Evolutionary conservation across 2,888 invertebrate genomes (phyloP), one percentile per base, ranked within the genome.

Genomic region (Nephrotoma guestfalica): DNA sequence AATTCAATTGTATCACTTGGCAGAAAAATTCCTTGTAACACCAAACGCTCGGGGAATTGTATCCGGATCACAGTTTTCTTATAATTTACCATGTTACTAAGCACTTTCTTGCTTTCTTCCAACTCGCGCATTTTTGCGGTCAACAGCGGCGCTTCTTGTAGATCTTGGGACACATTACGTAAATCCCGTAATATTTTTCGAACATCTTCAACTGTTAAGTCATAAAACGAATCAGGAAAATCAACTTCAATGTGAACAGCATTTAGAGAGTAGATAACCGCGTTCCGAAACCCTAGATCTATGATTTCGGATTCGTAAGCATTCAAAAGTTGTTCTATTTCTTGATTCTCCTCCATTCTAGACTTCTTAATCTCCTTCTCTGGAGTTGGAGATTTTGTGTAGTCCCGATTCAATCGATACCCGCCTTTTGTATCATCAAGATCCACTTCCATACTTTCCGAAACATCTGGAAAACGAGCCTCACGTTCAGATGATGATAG

Each of bases 211-310:
- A 96, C 93, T 0, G 96, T 96, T 83, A 98, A 91, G 88, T 97
- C 96, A 90, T 96, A 98, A 91, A 98, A 98, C 86, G 96, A 96
- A 91, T 98, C 97, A 0, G 96, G 95, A 51, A 96, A 91, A 87
- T 97, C 96, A 13, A 91, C 90, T 87, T 94, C 92, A 51, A 94
- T 93, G 89, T 94, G 93, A 42, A 93, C 92, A n/a, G 92, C 92
- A 57, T 86, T 41, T 86, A 93, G 90, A 87, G 94, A 94, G 90
- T 96, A 97, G 40, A 95, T 92, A 88, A 97, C 92, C 2, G 97
- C 96, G 90, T 95, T 95, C 88, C 96, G 93, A 87, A 94, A 93
- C 85, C 96, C 96, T 89, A 95, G 90, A 96, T 96, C 89, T 87
- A 90, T 89, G 0, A 91, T 89, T 86, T 88, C 89, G 0, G 91